Evolutionary conservation across 2,888 invertebrate genomes (phyloP), one percentile per base, ranked within the genome.

Genomic region (Eupithecia vulgata): DNA sequence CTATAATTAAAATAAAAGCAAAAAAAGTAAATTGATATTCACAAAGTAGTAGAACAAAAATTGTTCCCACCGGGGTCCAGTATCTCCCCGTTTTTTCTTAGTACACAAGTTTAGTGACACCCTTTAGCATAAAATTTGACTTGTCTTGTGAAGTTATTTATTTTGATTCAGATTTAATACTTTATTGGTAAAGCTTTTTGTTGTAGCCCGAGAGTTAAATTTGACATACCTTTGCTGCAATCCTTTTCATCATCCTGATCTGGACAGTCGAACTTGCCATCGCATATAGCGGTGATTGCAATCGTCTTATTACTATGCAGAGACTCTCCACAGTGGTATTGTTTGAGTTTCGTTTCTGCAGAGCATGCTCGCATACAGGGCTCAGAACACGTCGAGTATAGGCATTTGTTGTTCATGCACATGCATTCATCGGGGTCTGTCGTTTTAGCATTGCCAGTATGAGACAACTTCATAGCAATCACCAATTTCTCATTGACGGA

Each of bases 191-290:
- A n/a, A n/a, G n/a, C n/a, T n/a, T 48, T 48, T n/a, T 5, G 48
- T 48, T 6, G 17, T n/a, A 7, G 17, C 40, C 12, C 15, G 42
- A 17, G 40, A 48, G 48, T n/a, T 62, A 0, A 17, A 13, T 40
- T 40, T 40, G 13, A 13, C 40, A 40, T 40, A 90, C 93, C 91
- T 81, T 80, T 83, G 34, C 76, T 81, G 78, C 94, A 94, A 52
- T 84, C 70, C 0, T 76, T 70, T 83, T 94, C 94, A 59, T 94
- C 94, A 62, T 90, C 88, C 40, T 84, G 87, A 40, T 81, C 79
- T 2, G 85, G 85, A 75, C 94, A 94, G 76, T 92, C 85, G 3
- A 67, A 52, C 74, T 83, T 85, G 15, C 88, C 87, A 70, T 94
- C 82, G 75, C 94, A 94, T 68, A 94, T 76, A 6, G 78, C 73